Conservation (phyloP, 1,140 invertebrate species). For the Bilobella aurantiaca region DNA sequence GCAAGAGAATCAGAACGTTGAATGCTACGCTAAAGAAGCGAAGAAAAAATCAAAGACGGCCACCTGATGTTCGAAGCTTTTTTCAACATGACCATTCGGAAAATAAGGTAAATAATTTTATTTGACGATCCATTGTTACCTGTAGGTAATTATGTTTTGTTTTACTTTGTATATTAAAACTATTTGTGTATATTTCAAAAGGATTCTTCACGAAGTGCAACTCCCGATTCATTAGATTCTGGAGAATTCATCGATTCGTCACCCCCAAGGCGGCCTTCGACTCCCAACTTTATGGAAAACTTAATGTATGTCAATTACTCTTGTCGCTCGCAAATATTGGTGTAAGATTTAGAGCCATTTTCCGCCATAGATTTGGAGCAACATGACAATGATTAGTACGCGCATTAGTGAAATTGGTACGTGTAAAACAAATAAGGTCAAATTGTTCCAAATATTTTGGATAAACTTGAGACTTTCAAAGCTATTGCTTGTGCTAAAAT, state of each 20-base stretch:
- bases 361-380: too few relatives aligned
- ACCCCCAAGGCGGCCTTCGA: slow-evolving; percentile 26
- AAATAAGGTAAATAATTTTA: slow-evolving; percentile 56
- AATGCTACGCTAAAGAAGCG: slow-evolving; percentile 64
- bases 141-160: too few relatives aligned
- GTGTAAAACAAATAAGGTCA: too few relatives aligned
- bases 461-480: too few relatives aligned
- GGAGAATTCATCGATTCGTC: slow-evolving; percentile 35
- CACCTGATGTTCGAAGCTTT: slow-evolving; percentile 37
- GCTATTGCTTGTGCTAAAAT: too few relatives aligned
- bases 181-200: too few relatives aligned
- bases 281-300: slow-evolving; percentile 22
- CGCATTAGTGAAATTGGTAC: too few relatives aligned
- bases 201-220: slow-evolving; percentile 63
- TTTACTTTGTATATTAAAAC: too few relatives aligned
- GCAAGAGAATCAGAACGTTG: slow-evolving; percentile 59
- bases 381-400: too few relatives aligned
- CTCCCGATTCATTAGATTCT: slow-evolving; percentile 68
- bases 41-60: slow-evolving; percentile 43
- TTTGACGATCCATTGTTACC: background rate
- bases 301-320: slow-evolving; percentile 14
- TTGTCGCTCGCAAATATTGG: background rate
- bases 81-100: slow-evolving; percentile 53
- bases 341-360: too few relatives aligned
- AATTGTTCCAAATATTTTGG: too few relatives aligned